phyloP scores from a whole-genome alignment of 1,140 invertebrate species.

The Solen grandis region DNA sequence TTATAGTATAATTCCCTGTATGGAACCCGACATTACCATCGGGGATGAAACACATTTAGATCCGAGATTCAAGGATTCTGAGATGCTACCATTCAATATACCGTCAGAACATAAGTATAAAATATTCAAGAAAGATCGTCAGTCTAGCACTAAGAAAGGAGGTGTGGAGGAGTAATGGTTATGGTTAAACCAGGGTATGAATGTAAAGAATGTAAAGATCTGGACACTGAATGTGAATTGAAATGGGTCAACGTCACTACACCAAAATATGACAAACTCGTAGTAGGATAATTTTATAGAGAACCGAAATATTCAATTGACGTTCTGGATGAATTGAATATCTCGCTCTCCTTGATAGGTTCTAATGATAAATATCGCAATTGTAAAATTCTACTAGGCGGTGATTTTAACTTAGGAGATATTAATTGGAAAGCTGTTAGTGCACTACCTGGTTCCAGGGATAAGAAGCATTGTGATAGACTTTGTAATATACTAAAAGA shows the following conservation, averaged over 20 bases:
- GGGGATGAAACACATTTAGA: slow-evolving; percentile 18
- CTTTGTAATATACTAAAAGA: not conserved
- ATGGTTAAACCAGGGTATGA: slow-evolving; percentile 22
- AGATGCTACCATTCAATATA: slow-evolving; percentile 39
- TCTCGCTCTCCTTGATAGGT: not conserved
- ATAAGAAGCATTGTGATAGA: slow-evolving; percentile 22
- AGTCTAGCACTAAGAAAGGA: slow-evolving; percentile 13
- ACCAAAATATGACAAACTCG: not conserved
- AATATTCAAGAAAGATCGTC: slow-evolving; percentile 27
- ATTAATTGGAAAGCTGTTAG: slow-evolving; percentile 40
- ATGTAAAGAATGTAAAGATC: slow-evolving; percentile 15
- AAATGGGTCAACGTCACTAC: slow-evolving; percentile 24
- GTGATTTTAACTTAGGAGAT: slow-evolving; percentile 44
- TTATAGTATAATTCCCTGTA: slow-evolving; percentile 25
- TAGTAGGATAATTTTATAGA: slow-evolving; percentile 16
- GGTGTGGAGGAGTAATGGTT: not conserved
- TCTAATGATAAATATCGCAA: not conserved
- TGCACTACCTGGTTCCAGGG: no score
- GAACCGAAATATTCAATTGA: not conserved
- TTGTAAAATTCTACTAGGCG: slow-evolving; percentile 31
- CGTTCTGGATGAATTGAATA: not conserved
- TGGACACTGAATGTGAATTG: slow-evolving; percentile 31
- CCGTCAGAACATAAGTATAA: slow-evolving; percentile 8
- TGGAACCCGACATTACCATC: slow-evolving; percentile 13
- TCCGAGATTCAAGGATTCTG: not conserved